Conservation (phyloP, 30 jellyfish, hydroid and myxozoan genomes). For the Turritopsis dohrnii region DNA sequence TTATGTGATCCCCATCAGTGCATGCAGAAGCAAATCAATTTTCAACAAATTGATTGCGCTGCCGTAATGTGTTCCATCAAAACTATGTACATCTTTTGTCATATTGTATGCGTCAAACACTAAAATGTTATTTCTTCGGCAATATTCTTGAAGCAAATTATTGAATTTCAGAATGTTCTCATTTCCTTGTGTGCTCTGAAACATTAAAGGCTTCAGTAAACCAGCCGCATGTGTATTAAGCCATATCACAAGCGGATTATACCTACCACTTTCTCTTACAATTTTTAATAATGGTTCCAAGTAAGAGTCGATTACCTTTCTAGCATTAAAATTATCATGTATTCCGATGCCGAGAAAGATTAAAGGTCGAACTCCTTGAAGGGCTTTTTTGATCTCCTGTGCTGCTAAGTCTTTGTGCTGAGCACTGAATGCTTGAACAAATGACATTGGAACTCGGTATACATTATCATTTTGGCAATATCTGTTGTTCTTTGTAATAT, state of each 20-base stretch:
- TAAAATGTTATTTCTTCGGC: constrained; percentile 36
- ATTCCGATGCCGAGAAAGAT: constrained; percentile 77
- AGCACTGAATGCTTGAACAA: constrained; percentile 62
- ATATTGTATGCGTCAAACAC: constrained; percentile 67
- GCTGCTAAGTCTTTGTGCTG: constrained; percentile 44
- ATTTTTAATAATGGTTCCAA: constrained; percentile 46
- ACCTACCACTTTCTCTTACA: not conserved
- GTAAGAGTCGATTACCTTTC: constrained; percentile 48
- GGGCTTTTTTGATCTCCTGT: constrained; percentile 31
- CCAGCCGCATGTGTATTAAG: constrained; percentile 85
- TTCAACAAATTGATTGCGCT: constrained; percentile 58
- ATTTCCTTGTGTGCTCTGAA: constrained; percentile 65
- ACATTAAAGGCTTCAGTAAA: constrained; percentile 65
- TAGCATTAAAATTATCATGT: constrained; percentile 71
- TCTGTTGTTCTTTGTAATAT: constrained; percentile 33
- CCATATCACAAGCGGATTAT: constrained; percentile 59
- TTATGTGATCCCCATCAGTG: constrained; percentile 24
- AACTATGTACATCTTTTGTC: constrained; percentile 84
- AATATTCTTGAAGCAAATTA: constrained; percentile 32
- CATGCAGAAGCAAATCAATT: constrained; percentile 55
- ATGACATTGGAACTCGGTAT: constrained; percentile 47
- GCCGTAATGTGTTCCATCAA: constrained; percentile 98
- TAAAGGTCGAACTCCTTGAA: constrained; percentile 53
- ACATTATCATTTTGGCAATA: constrained; percentile 42
- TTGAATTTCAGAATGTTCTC: constrained; percentile 40